A percentile compares a stretch with the other conserved stretches of the same genome.
These are phyloP conservation scores for Pristionchus japonicus DNA, from an alignment of 2,888 invertebrate species.

Conservation along the genomic window DNA sequence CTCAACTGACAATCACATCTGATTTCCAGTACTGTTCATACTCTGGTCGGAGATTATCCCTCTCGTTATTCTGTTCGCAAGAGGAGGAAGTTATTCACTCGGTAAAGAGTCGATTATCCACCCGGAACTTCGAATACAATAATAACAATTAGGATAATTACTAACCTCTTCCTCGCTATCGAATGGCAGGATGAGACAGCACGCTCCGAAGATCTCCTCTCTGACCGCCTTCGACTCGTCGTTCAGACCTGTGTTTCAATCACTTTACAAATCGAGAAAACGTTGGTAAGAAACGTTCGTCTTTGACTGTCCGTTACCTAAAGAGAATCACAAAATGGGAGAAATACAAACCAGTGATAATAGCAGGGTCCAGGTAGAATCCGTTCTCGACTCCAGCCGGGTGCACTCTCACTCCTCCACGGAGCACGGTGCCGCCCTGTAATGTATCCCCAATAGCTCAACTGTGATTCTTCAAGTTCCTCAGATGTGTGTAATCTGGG, in stretches of 20 bases:
- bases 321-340: neutral
- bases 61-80: neutral
- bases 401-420: conserved; percentile 78
- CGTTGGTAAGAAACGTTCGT: neutral
- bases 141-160: neutral
- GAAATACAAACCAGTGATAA: conserved; percentile 73
- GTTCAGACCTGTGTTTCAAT: conserved; percentile 49
- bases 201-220: conserved; percentile 80
- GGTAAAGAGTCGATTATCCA: neutral
- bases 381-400: conserved; percentile 76
- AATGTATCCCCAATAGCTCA: no score
- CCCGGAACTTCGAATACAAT: neutral
- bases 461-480: no score
- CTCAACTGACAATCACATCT: neutral
- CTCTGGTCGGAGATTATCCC: neutral
- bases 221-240: conserved; percentile 78
- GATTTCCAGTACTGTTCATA: neutral
- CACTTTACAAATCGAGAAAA: neutral
- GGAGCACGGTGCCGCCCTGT: conserved; percentile 78
- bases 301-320: no score
- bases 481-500: no score
- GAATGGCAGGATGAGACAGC: conserved; percentile 78
- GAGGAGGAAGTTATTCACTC: neutral
- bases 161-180: conserved; percentile 79
- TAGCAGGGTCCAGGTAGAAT: conserved; percentile 78